Base-by-base conservation (phyloP, 2,888 invertebrate genomes). In the Lasioglossum vierecki region DNA sequence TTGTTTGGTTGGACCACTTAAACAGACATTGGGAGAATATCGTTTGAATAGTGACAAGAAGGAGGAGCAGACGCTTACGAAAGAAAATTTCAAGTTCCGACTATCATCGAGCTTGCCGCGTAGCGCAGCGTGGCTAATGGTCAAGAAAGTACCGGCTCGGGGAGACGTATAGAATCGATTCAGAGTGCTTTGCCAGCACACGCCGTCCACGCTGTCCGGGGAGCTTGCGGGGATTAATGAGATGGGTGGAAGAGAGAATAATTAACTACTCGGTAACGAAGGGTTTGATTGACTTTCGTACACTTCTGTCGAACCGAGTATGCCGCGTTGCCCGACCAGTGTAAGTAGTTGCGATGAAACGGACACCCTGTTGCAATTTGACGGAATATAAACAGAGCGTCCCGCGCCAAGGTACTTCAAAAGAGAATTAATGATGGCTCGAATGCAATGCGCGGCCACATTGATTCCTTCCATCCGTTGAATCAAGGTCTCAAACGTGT, bases 71-170 rank as follows among this genome's bases (percentile, higher is more conserved):
- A 76, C 81, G 82, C 73, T 87, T 73, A 80, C 79, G 76, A 79
- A 87, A 90, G 88, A 87, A 86, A 90, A 84, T 80, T 88, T 77
- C 74, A 88, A 87, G 74, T 90, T 85, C 80, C 80, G 75, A 84
- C 80, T 82, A 74, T 79, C 79, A 76, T 84, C 80, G 46, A 85
- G 85, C 79, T 86, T 79, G 72, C 80, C 84, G 44, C 60, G 18
- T 49, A 35, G 80, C 39, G 18, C 57, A 35, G 80, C 39, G 79
- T 63, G 84, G 82, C 80, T 87, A 87, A 89, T 84, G 87, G 87
- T 49, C 68, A 74, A 79, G 83, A 84, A 89, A 87, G 79, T n/a
- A 44, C 60, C 35, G 84, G 87, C 70, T 89, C 88, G 26, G 74
- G 30, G 79, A 76, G 77, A 82, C 85, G 88, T 87, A 84, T 85